Evolutionary conservation across 2,113 vertebrate species (phyloP), one percentile per base, ranked within the genome.

Genomic region (Indri indri): DNA sequence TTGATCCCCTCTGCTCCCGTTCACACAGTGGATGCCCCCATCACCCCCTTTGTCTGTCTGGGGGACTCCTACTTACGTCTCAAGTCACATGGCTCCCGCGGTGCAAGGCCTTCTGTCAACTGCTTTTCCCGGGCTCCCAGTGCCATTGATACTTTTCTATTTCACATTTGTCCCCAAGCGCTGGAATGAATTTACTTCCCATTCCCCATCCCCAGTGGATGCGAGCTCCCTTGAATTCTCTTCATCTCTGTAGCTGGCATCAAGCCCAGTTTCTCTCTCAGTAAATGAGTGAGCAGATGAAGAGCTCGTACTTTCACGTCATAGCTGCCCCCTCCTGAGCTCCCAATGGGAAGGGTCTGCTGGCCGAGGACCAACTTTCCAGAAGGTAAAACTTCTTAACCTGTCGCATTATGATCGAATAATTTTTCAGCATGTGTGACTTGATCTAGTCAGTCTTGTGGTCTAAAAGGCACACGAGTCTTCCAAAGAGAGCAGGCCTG

Each of bases 101-200:
- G 12, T 45, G 0, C 12, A 32, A 73, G 23, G n/a, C 17, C 57
- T 79, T 45, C 37, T 5, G 5, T 6, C 1, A 17, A 37, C 54
- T 83, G 52, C 54, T 73, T 71, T 84, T 34, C 80, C 71, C 87
- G 73, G 42, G 27, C 90, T 77, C 50, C 52, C 23, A 3, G 10
- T 76, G 30, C 70, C 50, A 40, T 45, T 20, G 11, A 66, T 20
- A 59, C 68, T 30, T 93, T 65, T 84, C 70, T 63, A 2, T 30
- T 65, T 90, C 34, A 12, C 27, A 61, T 88, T 32, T 34, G 65
- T 84, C 40, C 52, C 63, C 30, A 1, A 2, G 23, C 63, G 30
- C 23, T 91, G 22, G 27, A 40, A 74, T 80, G 42, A 71, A 71
- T 82, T 94, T 16, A 14, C 76, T 93, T 96, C 93, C 77, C 88